Percentiles rank a stretch among this genome's conserved stretches.
These are phyloP conservation scores for Hololepta plana DNA, from an alignment of 2,888 invertebrate species.

Conservation along the genomic window DNA sequence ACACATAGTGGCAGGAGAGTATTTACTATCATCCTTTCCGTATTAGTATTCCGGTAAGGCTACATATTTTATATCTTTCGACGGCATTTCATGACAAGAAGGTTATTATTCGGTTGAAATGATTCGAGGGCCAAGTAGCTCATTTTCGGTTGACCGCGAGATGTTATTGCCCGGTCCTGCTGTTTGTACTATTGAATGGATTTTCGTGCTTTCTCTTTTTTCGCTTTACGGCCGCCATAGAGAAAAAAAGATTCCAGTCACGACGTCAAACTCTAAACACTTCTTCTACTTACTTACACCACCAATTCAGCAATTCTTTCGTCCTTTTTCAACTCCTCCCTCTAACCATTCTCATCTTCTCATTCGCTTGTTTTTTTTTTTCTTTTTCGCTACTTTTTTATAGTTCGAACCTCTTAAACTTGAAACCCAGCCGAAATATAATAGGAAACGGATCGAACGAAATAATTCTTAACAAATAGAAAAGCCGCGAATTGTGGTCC, in stretches of 20 bases:
- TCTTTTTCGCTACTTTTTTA: no score
- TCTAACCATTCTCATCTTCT: no score
- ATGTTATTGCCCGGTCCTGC: conserved; percentile 21
- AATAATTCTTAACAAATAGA: no score
- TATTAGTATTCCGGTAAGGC: conserved; percentile 22
- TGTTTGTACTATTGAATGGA: conserved; percentile 18
- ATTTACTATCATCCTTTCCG: conserved; percentile 6
- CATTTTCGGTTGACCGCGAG: conserved; percentile 26
- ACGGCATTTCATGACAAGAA: conserved; percentile 22
- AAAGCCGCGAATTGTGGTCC: no score
- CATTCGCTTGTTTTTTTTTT: no score
- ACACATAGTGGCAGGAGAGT: background rate
- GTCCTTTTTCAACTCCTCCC: no score
- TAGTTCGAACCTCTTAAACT: no score
- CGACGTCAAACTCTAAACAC: conserved; percentile 17
- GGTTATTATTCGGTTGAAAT: conserved; percentile 23
- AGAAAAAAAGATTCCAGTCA: conserved; percentile 22
- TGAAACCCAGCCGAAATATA: no score
- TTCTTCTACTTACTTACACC: conserved; percentile 14
- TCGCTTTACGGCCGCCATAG: conserved; percentile 11
- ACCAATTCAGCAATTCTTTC: conserved; percentile 20
- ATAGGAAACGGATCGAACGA: no score
- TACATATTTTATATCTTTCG: conserved; percentile 27
- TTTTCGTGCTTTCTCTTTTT: no score
- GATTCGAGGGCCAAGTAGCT: conserved; percentile 22